Evolutionary conservation across 2,888 invertebrate genomes (phyloP).

Genomic region (Tenthredo livida): DNA sequence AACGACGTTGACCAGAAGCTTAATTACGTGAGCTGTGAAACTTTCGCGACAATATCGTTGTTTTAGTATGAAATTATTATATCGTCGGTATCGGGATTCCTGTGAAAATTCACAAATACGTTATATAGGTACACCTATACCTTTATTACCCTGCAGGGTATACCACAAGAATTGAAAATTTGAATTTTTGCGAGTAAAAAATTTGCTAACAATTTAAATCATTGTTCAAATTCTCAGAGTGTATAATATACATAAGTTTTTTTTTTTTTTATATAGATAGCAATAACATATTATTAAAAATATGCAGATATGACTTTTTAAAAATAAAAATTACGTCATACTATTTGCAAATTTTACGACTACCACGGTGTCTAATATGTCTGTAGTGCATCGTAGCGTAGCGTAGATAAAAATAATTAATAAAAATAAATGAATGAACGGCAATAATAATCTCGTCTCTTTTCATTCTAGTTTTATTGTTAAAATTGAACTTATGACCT

Average conservation of each 20-base stretch:
- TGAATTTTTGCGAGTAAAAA: not conserved
- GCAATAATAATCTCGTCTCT: not conserved
- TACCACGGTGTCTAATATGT: no score
- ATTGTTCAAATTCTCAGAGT: not conserved
- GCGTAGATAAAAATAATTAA: not conserved
- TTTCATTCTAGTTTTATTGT: constrained; percentile 11
- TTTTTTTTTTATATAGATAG: no score
- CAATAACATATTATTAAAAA: no score
- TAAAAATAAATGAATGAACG: not conserved
- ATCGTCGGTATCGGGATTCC: not conserved
- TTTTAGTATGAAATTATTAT: not conserved
- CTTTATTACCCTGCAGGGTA: not conserved
- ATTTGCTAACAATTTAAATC: no score
- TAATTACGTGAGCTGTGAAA: not conserved
- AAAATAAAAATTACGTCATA: no score
- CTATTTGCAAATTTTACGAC: no score
- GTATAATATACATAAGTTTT: no score
- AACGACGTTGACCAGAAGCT: not conserved
- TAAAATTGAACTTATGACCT: constrained; percentile 17
- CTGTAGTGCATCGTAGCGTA: no score
- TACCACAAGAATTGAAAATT: not conserved
- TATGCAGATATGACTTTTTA: no score
- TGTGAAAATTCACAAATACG: not conserved
- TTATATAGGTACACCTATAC: not conserved
- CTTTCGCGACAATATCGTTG: not conserved